Evolutionary conservation across 2,113 vertebrate genomes (phyloP), one percentile per base, ranked within the genome.

Genomic region (Ploceus nigricollis): DNA sequence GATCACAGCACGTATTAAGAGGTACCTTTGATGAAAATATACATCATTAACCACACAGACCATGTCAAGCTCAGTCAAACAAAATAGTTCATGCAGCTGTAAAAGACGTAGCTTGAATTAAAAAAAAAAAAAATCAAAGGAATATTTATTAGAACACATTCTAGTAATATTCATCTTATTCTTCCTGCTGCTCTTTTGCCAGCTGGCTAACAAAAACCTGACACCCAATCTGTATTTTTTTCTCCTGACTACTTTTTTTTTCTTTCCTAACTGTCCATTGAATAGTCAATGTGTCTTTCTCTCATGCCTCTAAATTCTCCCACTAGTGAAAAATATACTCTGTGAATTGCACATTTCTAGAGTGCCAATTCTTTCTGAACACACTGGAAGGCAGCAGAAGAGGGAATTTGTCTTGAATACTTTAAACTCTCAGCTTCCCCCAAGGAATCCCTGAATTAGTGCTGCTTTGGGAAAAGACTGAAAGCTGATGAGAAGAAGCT

Each of bases 41-140:
- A 25, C 30, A 60, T 78, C 56, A 47, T 78, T 91, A 87, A 81
- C 51, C 56, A 84, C 69, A 48, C 28, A 53, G 72, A 28, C 64
- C 35, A 22, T 73, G 76, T 65, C 71, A 77, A 65, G 82, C 53
- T 68, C 86, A 76, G 60, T 86, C 76, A 93, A 89, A 73, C 68
- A 87, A 94, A 92, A 48, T 42, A 50, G 45, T 37, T 83, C 31
- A 54, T 87, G 48, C 22, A 64, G 14, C 40, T 65, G 35, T 70
- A 66, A 70, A 92, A 78, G 20, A n/a, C 22, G 63, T 44, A 68
- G n/a, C 61, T 61, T 54, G 66, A 82, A 82, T 77, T 90, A 72
- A 95, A 90, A 94, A 90, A 64, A 90, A 64, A 35, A 87, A 87
- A 87, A 88, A 92, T 79, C 73, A 92, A 87, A 93, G 60, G 37